These are phyloP conservation scores for Leptinotarsa undecemlineata DNA, from an alignment of 1,140 invertebrate species.

Conservation along the genomic window DNA sequence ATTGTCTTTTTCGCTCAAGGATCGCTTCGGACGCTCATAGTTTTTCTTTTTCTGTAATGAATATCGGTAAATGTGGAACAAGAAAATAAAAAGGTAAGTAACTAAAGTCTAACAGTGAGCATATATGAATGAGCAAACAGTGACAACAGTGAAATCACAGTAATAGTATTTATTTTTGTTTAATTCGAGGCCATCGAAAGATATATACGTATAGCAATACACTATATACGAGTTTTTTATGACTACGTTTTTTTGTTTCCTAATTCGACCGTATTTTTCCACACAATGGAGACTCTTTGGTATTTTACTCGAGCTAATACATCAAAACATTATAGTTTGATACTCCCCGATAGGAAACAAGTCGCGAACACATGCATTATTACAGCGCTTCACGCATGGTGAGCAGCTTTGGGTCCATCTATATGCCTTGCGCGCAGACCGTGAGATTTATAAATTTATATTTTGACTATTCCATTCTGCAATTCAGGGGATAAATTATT, in stretches of 20 bases:
- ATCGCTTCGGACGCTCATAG: too few species aligned
- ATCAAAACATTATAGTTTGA: slow-evolving; percentile 24
- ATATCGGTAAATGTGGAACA: too few species aligned
- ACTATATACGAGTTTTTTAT: too few species aligned
- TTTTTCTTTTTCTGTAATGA: too few species aligned
- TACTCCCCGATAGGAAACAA: slow-evolving; percentile 36
- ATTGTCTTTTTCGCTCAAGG: too few species aligned
- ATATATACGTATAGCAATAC: too few species aligned
- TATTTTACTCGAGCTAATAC: background rate
- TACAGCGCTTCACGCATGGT: slow-evolving; percentile 49
- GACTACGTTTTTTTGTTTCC: background rate
- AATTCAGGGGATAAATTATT: slow-evolving; percentile 49
- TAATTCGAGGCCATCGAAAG: too few species aligned
- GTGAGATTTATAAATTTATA: slow-evolving; percentile 55
- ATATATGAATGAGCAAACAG: too few species aligned
- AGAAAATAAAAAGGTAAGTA: too few species aligned
- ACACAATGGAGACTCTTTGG: background rate
- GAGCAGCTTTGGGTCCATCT: slow-evolving; percentile 42
- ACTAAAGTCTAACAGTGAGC: too few species aligned
- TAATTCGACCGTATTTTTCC: slow-evolving; percentile 1
- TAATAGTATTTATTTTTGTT: too few species aligned
- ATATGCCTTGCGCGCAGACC: slow-evolving; percentile 39
- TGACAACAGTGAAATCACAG: too few species aligned
- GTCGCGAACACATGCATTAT: slow-evolving; percentile 51
- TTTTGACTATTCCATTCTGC: slow-evolving; percentile 52